A percentile compares a stretch with the other conserved stretches of the same genome.
Evolutionary conservation across 1,140 invertebrate genomes (phyloP).

Genomic region (Meloidogyne hapla): DNA sequence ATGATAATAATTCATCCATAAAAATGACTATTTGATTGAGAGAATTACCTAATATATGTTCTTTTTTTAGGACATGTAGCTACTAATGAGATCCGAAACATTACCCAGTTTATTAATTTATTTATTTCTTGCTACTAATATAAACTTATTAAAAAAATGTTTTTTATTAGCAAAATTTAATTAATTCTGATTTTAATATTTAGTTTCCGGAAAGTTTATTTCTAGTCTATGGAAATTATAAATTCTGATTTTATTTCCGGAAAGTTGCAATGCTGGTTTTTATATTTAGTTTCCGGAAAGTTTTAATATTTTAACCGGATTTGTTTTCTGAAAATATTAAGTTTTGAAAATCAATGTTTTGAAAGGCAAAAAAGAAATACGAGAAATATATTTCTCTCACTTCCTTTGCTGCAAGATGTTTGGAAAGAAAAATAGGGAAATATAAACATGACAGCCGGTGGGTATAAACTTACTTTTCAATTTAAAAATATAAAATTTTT

Average conservation of each 20-base stretch:
- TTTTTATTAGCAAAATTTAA: background rate
- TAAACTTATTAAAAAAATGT: no score
- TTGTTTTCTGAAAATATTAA: background rate
- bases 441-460: background rate
- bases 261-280: no score
- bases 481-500: background rate
- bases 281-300: background rate
- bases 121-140: no score
- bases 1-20: background rate
- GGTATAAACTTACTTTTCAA: background rate
- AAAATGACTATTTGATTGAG: no score
- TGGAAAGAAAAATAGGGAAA: background rate
- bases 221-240: background rate
- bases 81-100: no score
- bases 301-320: background rate
- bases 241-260: no score
- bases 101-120: no score
- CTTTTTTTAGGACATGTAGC: no score
- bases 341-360: background rate
- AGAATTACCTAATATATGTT: no score
- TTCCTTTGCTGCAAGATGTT: background rate
- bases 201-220: background rate
- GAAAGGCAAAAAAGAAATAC: background rate
- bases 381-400: background rate
- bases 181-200: background rate